Evolutionary conservation across 2,797 vertebrate species (phyloP).

Genomic region (Pogonophryne albipinna): DNA sequence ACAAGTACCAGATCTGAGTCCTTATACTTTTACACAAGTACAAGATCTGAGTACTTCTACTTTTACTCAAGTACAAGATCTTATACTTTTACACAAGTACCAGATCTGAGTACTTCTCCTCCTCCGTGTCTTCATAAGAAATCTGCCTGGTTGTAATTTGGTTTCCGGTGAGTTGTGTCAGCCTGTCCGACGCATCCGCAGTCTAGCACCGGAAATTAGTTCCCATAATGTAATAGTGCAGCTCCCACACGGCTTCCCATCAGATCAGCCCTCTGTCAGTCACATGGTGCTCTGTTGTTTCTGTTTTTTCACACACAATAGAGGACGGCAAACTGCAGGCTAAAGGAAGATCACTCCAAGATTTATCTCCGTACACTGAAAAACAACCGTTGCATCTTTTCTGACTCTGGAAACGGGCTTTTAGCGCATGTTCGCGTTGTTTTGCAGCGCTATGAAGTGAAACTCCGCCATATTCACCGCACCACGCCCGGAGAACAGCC

Average conservation of each 20-base stretch:
- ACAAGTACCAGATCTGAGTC: no score
- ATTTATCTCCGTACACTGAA: not conserved
- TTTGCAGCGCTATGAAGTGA: slow-evolving; percentile 59
- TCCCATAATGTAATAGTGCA: slow-evolving; percentile 72
- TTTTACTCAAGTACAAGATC: no score
- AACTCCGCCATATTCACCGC: slow-evolving; percentile 88
- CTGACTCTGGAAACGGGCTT: not conserved
- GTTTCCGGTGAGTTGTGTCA: slow-evolving; percentile 23
- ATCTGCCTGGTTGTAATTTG: not conserved
- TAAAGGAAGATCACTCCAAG: slow-evolving; percentile 16
- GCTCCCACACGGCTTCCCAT: slow-evolving; percentile 73
- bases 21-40: no score
- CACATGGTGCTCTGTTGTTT: slow-evolving; percentile 70
- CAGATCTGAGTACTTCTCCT: no score
- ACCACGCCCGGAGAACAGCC: slow-evolving; percentile 86
- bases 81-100: no score
- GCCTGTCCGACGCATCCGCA: slow-evolving; percentile 56
- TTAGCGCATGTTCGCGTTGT: not conserved
- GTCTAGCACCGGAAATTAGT: slow-evolving; percentile 73
- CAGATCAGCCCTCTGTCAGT: slow-evolving; percentile 73
- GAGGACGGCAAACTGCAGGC: slow-evolving; percentile 44
- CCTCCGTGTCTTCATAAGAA: not conserved
- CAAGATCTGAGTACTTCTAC: no score
- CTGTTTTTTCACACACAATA: slow-evolving; percentile 1
- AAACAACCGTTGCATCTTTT: not conserved